Evolutionary conservation across 2,797 vertebrate species (phyloP), one percentile per base, ranked within the genome.

Genomic region (Acipenser ruthenus): DNA sequence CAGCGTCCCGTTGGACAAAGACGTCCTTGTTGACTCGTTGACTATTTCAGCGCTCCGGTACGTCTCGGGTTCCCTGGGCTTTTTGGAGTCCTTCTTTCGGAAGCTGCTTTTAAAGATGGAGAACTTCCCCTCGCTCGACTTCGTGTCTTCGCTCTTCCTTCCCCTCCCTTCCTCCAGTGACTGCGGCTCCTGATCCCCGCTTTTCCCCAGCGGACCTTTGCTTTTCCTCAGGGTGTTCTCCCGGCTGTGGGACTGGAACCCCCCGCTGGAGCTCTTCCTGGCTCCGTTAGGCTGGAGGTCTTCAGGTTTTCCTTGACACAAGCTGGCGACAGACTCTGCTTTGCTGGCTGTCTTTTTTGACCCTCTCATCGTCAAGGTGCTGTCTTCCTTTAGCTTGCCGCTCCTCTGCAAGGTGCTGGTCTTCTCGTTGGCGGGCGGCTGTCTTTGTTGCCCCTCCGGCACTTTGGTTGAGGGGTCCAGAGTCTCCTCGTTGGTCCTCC

Each of bases 21-120:
- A 82, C 4, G 52, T 62, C 7, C 78, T 74, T 1, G 87, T 79
- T 0, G 62, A 72, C n/a, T 73, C 78, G 65, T 79, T 78, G 49
- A 73, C 73, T 4, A 75, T 59, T 1, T 70, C 74, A 6, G 67
- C 65, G 58, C 49, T 63, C 51, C 68, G 80, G 2, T 49, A 61
- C 15, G 71, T 78, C 1, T 86, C 87, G 0, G 63, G 65, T 2
- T 85, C 82, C 6, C 68, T 82, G 15, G 79, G 73, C 69, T 72
- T 86, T 68, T 66, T 89, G 50, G 77, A 84, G 10, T 93, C 92
- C 72, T 88, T 93, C 79, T 83, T 91, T 58, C 88, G 63, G 71
- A 94, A 90, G 70, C 82, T 79, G 0, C 86, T 82, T 79, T 82
- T 92, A 8, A 93, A 75, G 67, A 94, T 85, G 9, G 88, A 84